A percentile compares a stretch with the other conserved stretches of the same genome.
Conservation (phyloP, 2,888 invertebrate species). For the Chrysina gloriosa region DNA sequence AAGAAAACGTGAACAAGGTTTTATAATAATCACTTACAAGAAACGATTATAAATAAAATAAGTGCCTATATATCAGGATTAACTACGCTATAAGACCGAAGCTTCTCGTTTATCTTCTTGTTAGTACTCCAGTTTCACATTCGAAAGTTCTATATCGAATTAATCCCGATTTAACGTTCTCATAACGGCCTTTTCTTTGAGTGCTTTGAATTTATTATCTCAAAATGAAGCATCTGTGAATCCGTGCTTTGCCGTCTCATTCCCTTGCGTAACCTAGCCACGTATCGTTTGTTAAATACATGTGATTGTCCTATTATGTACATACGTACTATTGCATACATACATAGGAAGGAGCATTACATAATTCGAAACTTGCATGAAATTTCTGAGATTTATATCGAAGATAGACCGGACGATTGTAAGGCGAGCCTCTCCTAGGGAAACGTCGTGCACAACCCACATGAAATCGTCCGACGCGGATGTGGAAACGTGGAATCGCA, state of each 20-base stretch:
- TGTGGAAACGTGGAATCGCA: background rate
- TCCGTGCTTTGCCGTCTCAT: background rate
- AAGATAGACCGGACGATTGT: background rate
- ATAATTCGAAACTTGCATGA: slow-evolving; percentile 5
- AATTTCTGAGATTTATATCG: slow-evolving; percentile 9
- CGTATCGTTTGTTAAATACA: background rate
- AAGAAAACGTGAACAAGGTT: slow-evolving; percentile 2
- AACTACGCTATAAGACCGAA: background rate
- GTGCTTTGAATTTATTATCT: background rate
- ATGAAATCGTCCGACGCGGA: slow-evolving; percentile 2
- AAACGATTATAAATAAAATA: slow-evolving; percentile 7
- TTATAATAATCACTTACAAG: background rate
- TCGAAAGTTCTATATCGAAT: background rate
- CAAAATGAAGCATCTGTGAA: background rate
- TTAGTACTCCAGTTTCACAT: slow-evolving; percentile 1
- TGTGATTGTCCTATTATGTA: background rate
- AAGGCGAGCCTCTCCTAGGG: slow-evolving; percentile 4
- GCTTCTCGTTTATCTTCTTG: background rate
- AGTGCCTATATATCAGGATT: slow-evolving; percentile 4
- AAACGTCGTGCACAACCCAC: slow-evolving; percentile 1
- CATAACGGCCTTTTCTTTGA: background rate
- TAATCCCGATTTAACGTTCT: slow-evolving; percentile 5
- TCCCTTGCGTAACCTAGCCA: background rate
- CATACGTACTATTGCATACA: no score
- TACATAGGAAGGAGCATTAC: slow-evolving; percentile 9